Conservation (phyloP, 2,797 vertebrate species). For the Oryzias sinensis region DNA sequence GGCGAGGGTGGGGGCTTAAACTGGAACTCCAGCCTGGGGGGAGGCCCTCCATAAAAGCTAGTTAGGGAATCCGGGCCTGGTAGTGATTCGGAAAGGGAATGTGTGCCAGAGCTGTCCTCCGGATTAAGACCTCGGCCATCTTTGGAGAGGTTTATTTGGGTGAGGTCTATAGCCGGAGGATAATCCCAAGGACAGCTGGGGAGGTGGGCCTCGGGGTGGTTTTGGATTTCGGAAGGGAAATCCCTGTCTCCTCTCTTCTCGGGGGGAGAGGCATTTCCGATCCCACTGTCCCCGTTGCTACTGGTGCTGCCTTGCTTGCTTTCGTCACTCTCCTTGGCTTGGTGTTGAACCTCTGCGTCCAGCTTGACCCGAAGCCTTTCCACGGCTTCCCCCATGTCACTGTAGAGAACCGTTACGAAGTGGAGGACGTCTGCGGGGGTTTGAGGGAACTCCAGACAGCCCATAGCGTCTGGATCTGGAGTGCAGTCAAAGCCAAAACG, state of each 20-base stretch:
- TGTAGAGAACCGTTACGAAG: conserved; percentile 91
- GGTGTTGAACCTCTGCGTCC: conserved; percentile 83
- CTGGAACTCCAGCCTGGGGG: conserved; percentile 79
- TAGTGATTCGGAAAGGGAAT: conserved; percentile 77
- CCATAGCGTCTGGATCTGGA: conserved; percentile 86
- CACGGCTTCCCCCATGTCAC: conserved; percentile 89
- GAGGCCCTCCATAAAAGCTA: conserved; percentile 76
- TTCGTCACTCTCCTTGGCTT: conserved; percentile 79
- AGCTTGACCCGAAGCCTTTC: conserved; percentile 87
- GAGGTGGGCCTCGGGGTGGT: conserved; percentile 75
- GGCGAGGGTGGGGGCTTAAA: conserved; percentile 77
- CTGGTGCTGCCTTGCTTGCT: conserved; percentile 86
- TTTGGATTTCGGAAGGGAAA: conserved; percentile 83
- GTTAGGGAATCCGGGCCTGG: conserved; percentile 79
- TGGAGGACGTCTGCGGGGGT: conserved; percentile 89
- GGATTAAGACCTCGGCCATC: conserved; percentile 69
- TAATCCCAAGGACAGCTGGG: conserved; percentile 84
- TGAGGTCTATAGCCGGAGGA: conserved; percentile 50
- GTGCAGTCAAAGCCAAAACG: conserved; percentile 92
- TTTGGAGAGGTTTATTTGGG: conserved; percentile 66
- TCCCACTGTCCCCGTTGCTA: conserved; percentile 93
- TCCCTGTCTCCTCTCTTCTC: conserved; percentile 87
- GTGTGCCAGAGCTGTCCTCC: conserved; percentile 40
- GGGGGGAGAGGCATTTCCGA: conserved; percentile 87
- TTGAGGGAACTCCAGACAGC: conserved; percentile 93